Evolutionary conservation across 2,113 vertebrate species (phyloP).

Genomic region (Rhinogobius similis): DNA sequence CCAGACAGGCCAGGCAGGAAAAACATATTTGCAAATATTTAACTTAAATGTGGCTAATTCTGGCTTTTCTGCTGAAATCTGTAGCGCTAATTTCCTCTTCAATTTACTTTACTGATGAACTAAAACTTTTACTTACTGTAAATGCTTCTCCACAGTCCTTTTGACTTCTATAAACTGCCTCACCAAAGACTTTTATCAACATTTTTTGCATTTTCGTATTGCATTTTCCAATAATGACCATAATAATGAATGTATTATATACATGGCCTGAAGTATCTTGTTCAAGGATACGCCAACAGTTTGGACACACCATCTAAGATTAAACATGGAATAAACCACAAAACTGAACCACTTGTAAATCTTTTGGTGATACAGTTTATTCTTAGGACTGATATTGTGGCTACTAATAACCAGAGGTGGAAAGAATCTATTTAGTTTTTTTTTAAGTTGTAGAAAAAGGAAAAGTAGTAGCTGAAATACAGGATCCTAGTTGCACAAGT

Average conservation of each 20-base stretch:
- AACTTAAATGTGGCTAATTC: conserved; percentile 15
- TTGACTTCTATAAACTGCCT: conserved; percentile 27
- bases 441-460: background rate
- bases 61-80: conserved; percentile 36
- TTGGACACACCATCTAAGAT: no score
- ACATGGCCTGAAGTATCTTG: background rate
- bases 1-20: conserved; percentile 85
- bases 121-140: background rate
- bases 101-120: background rate
- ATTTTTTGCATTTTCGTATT: background rate
- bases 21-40: background rate
- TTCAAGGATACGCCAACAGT: background rate
- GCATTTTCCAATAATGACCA: background rate
- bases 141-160: background rate
- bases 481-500: background rate
- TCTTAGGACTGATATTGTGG: conserved; percentile 29
- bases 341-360: conserved; percentile 14
- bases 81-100: conserved; percentile 14
- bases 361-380: conserved; percentile 33
- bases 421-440: background rate
- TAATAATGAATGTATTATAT: background rate
- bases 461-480: background rate
- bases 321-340: background rate
- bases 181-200: conserved; percentile 1
- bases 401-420: conserved; percentile 9